Conservation (phyloP, 2,888 invertebrate genomes). For the Tanytarsus gracilentus region DNA sequence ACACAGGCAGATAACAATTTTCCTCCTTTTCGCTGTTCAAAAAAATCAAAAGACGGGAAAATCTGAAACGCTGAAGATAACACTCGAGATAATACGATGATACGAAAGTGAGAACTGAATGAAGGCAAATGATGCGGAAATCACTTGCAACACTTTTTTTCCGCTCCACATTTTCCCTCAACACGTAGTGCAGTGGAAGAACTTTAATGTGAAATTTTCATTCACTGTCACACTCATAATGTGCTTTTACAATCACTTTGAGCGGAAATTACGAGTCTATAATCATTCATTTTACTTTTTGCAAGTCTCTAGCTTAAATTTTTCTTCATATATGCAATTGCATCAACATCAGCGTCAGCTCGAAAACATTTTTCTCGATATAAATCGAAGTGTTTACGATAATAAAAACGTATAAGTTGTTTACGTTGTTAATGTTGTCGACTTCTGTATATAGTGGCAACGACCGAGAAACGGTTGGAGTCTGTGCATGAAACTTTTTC, state of each 20-base stretch:
- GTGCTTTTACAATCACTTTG: neutral
- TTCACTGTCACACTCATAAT: neutral
- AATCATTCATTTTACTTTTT: neutral
- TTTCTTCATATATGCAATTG: too few relatives aligned
- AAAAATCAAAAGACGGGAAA: too few relatives aligned
- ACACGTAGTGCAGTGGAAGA: too few relatives aligned
- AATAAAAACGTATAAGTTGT: neutral
- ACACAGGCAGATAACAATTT: neutral
- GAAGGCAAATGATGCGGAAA: neutral
- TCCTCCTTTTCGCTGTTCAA: too few relatives aligned
- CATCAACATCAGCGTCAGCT: too few relatives aligned
- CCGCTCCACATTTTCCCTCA: neutral
- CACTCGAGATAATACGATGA: too few relatives aligned
- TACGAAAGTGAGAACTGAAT: too few relatives aligned
- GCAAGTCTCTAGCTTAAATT: too few relatives aligned
- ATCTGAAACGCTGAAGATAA: too few relatives aligned
- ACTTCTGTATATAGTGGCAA: too few relatives aligned
- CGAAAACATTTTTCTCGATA: neutral
- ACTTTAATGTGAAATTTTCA: slow-evolving; percentile 6
- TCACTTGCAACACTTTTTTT: neutral
- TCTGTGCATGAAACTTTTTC: too few relatives aligned
- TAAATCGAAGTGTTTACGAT: slow-evolving; percentile 11
- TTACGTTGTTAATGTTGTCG: neutral
- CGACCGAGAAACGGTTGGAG: neutral
- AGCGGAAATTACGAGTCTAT: neutral